Evolutionary conservation across 2,888 invertebrate species (phyloP), one percentile per base, ranked within the genome.

Genomic region (Polydrusus cervinus): DNA sequence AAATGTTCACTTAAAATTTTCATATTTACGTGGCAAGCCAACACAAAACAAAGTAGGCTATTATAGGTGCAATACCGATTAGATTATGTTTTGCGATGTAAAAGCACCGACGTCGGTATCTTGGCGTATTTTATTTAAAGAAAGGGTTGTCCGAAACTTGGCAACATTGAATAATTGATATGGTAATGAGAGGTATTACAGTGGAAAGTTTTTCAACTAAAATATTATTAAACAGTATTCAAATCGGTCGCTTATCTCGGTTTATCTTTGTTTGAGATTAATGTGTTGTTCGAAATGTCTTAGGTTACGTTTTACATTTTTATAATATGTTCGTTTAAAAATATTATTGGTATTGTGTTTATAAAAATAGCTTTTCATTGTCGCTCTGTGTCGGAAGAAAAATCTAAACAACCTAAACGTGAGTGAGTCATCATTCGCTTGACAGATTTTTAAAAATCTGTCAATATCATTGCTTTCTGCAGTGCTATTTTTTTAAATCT

Each of bases 1-100:
- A 77, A 77, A 77, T 77, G 68, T 77, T 74, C 69, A 74, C 74
- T 74, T 65, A 40, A 74, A 74, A 66, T 71, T 77, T 77, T 71
- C 70, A 74, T 71, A 68, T 76, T 76, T 70, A 70, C 69, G 69
- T 70, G 74, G 74, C 65, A 64, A 69, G 43, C 64, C 55, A 74
- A 61, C 55, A 73, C 67, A 73, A 67, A 67, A 51, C 43, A 68
- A 67, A 73, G 67, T 67, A 62, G 67, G 67, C 67, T 67, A 61
- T n/a, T n/a, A 49, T 34, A 71, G 66, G 72, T 73, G 72, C 67
- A 73, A 73, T 73, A 73, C 72, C 67, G 67, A 73, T 73, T 73
- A 61, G 73, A 72, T 72, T 72, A 66, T 60, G 40, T 73, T 73
- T 64, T 51, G 70, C 65, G 38, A 65, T 74, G 69, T 16, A 34